Evolutionary conservation across 1,140 invertebrate genomes (phyloP).

Genomic region (Dinothrombium tinctorium): DNA sequence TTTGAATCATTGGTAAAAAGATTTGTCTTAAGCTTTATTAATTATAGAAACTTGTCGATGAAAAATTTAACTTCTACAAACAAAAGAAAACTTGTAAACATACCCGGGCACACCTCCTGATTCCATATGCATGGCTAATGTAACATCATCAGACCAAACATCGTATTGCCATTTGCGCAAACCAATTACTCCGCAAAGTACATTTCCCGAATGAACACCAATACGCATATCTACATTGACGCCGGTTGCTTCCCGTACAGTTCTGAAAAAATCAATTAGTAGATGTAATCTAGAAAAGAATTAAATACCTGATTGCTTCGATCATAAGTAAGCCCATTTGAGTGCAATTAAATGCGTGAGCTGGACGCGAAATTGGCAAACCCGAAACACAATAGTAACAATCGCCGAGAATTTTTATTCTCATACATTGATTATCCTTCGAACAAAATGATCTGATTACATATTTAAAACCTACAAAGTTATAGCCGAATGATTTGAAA

Average conservation of each 20-base stretch:
- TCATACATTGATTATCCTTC: constrained; percentile 55
- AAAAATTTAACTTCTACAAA: too few species aligned
- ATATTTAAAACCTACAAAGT: neutral
- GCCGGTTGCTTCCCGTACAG: constrained; percentile 13
- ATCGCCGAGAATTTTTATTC: constrained; percentile 81
- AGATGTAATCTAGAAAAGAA: neutral
- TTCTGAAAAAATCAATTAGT: constrained; percentile 1
- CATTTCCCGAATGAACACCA: constrained; percentile 39
- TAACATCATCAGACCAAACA: constrained; percentile 94
- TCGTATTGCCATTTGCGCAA: constrained; percentile 88
- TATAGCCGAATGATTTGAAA: neutral
- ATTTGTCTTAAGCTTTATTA: neutral
- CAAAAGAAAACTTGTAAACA: constrained; percentile 14
- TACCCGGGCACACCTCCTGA: constrained; percentile 78
- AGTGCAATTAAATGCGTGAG: constrained; percentile 83
- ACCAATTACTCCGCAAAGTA: constrained; percentile 42
- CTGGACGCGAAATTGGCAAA: constrained; percentile 49
- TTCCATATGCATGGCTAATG: constrained; percentile 90
- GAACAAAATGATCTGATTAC: neutral
- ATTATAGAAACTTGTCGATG: neutral
- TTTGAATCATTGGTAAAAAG: neutral
- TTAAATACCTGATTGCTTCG: constrained; percentile 34
- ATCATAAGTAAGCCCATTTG: constrained; percentile 96
- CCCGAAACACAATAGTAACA: constrained; percentile 87
- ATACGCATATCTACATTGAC: constrained; percentile 84